phyloP scores from a whole-genome alignment of 2,797 vertebrate species.

The Channallabes apus region DNA sequence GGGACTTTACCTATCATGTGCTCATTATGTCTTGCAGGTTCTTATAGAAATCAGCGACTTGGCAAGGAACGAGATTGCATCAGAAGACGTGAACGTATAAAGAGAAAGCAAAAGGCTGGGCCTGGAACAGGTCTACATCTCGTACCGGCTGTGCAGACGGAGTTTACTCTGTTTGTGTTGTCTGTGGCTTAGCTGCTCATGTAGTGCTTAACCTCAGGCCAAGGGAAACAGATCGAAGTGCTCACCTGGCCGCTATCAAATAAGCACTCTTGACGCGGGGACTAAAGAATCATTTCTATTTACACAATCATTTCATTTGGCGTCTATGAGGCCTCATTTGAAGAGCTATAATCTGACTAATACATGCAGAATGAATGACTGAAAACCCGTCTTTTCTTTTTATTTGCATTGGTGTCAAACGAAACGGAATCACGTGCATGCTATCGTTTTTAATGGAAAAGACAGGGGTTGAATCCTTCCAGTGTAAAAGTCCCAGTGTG shows the following conservation, averaged over 20 bases:
- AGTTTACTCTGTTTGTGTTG: conserved; percentile 28
- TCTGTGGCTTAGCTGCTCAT: conserved; percentile 43
- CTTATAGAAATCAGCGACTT: conserved; percentile 31
- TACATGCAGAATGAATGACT: not conserved
- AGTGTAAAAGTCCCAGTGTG: conserved; percentile 25
- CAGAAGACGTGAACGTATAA: conserved; percentile 29
- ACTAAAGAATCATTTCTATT: not conserved
- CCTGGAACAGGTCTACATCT: conserved; percentile 37
- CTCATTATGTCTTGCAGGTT: conserved; percentile 34
- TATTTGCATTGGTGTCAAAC: not conserved
- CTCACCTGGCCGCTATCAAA: conserved; percentile 57
- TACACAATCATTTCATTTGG: not conserved
- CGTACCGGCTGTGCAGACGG: conserved; percentile 2
- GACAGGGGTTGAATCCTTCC: conserved; percentile 23
- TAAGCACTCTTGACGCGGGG: conserved; percentile 49
- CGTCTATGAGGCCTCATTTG: not conserved
- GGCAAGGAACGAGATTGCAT: conserved; percentile 19
- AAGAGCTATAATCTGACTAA: conserved; percentile 3
- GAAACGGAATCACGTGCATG: not conserved
- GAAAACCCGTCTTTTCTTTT: not conserved
- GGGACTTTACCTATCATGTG: conserved; percentile 40
- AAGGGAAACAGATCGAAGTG: conserved; percentile 63
- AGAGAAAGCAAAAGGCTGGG: not conserved
- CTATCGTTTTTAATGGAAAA: conserved; percentile 22
- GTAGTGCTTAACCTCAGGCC: conserved; percentile 50